Conservation (phyloP, 2,797 vertebrate species). For the Lithobates pipiens region DNA sequence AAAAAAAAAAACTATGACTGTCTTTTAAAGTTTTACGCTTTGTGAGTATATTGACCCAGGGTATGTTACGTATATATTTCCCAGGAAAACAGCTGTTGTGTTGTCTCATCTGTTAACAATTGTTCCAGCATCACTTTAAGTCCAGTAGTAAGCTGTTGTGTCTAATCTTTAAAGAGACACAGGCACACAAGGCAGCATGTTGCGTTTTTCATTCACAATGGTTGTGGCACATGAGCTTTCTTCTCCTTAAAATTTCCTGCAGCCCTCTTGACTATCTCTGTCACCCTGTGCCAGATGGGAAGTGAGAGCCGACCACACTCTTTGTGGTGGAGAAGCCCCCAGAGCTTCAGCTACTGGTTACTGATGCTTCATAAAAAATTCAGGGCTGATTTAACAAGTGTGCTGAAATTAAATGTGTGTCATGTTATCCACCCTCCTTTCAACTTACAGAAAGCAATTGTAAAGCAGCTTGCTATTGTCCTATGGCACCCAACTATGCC, state of each 20-base stretch:
- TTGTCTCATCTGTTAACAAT: conserved; percentile 73
- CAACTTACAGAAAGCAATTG: conserved; percentile 65
- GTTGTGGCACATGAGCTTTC: conserved; percentile 78
- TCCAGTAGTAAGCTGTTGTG: conserved; percentile 79
- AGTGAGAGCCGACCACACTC: conserved; percentile 95
- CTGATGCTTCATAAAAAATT: conserved; percentile 95
- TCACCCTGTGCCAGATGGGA: conserved; percentile 97
- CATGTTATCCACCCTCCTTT: conserved; percentile 81
- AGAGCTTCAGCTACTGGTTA: conserved; percentile 88
- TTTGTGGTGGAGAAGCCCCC: conserved; percentile 93
- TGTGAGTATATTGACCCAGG: conserved; percentile 4
- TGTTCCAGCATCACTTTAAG: conserved; percentile 75
- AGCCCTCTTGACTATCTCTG: conserved; percentile 81
- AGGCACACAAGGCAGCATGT: conserved; percentile 76
- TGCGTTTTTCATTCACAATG: conserved; percentile 81
- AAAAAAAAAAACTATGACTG: too few species aligned
- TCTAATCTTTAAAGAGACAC: conserved; percentile 71
- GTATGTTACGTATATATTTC: conserved; percentile 34
- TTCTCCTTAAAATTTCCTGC: conserved; percentile 81
- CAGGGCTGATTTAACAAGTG: conserved; percentile 90
- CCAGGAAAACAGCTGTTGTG: conserved; percentile 78
- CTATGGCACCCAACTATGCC: conserved; percentile 62
- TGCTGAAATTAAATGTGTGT: conserved; percentile 79
- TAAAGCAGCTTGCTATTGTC: conserved; percentile 51
- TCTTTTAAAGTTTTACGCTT: background rate